These are phyloP conservation scores for Eupithecia exiguata DNA, from an alignment of 2,888 invertebrate genomes.

Conservation along the genomic window DNA sequence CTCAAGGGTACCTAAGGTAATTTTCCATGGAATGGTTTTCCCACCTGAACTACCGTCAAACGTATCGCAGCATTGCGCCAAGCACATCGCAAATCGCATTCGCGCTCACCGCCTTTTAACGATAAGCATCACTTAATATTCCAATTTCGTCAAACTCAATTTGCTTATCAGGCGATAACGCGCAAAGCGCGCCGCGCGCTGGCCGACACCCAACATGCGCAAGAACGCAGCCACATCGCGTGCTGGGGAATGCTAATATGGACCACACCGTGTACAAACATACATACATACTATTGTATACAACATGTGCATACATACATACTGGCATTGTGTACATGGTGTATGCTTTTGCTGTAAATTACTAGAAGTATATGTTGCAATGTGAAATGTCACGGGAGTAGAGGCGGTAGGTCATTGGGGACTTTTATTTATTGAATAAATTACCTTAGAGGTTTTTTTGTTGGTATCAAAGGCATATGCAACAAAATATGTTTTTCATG, in stretches of 20 bases:
- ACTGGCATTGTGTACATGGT: not conserved
- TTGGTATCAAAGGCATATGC: not conserved
- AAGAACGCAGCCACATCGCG: constrained; percentile 39
- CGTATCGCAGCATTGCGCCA: not conserved
- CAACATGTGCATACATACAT: not conserved
- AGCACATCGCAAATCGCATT: not conserved
- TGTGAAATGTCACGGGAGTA: not conserved
- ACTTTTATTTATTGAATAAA: not conserved
- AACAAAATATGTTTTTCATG: not conserved
- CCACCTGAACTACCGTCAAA: not conserved
- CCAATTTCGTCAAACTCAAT: constrained; percentile 47
- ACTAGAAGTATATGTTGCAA: not conserved
- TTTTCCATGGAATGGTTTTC: too few relatives aligned
- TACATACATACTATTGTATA: constrained; percentile 3
- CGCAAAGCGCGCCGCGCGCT: constrained; percentile 33
- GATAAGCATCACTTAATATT: constrained; percentile 46
- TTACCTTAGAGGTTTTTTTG: not conserved
- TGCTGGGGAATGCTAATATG: constrained; percentile 39
- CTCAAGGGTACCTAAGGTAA: too few relatives aligned
- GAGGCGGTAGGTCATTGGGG: not conserved
- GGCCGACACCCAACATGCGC: constrained; percentile 21
- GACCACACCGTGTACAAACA: constrained; percentile 36
- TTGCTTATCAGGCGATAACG: constrained; percentile 44
- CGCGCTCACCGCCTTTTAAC: constrained; percentile 17
- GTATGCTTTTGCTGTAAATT: not conserved